Evolutionary conservation across 2,888 invertebrate genomes (phyloP).

Genomic region (Iselma pallidipennis): DNA sequence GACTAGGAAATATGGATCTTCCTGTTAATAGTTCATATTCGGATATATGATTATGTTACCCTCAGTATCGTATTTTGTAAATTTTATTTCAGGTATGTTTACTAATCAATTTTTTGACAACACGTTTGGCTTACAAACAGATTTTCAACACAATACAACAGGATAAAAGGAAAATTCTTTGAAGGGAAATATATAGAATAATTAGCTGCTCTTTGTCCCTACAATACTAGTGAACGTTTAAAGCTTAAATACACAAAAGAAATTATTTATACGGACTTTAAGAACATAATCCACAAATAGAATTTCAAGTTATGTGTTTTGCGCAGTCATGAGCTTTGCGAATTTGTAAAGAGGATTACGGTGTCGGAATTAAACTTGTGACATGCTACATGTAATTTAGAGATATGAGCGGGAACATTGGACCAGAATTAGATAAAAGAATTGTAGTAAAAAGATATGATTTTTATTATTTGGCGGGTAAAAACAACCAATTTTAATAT

Average conservation of each 20-base stretch:
- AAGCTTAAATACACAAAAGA: slow-evolving; percentile 35
- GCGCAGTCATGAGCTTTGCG: slow-evolving; percentile 38
- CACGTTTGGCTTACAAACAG: too few species aligned
- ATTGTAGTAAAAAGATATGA: background rate
- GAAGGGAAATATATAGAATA: slow-evolving; percentile 21
- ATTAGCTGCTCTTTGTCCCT: slow-evolving; percentile 30
- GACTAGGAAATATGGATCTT: slow-evolving; percentile 31
- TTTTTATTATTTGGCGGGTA: too few species aligned
- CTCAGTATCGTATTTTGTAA: slow-evolving; percentile 1
- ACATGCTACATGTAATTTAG: slow-evolving; percentile 36
- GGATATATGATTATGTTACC: slow-evolving; percentile 29
- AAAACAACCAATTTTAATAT: too few species aligned
- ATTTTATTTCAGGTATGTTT: background rate
- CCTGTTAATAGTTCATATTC: slow-evolving; percentile 33
- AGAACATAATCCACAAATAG: slow-evolving; percentile 41
- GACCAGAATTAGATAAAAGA: background rate
- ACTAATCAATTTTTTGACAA: too few species aligned
- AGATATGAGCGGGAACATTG: slow-evolving; percentile 21
- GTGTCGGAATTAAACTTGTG: slow-evolving; percentile 38
- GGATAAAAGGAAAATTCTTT: slow-evolving; percentile 11
- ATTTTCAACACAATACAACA: too few species aligned
- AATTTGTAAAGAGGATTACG: slow-evolving; percentile 41
- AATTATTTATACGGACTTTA: slow-evolving; percentile 40
- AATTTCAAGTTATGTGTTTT: slow-evolving; percentile 42
- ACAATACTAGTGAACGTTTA: slow-evolving; percentile 20